Conservation (phyloP, 2,113 vertebrate species). For the Nycticorax nycticorax region DNA sequence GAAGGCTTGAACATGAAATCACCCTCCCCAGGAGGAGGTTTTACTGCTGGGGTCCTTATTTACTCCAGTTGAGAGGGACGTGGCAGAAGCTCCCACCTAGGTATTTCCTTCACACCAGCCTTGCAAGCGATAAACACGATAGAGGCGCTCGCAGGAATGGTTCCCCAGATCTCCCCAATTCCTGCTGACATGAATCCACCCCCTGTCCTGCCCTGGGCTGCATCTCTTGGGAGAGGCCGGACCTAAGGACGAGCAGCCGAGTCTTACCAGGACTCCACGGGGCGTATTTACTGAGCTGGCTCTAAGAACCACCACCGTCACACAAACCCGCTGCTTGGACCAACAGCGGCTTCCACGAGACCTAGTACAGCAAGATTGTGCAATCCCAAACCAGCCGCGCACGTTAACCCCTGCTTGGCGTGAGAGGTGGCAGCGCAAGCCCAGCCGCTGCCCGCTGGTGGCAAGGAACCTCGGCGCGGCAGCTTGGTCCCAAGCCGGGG, state of each 20-base stretch:
- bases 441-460: not conserved
- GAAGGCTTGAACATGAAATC: not conserved
- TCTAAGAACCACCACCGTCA: not conserved
- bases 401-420: accelerated
- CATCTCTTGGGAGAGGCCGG: not conserved
- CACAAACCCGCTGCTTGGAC: not conserved
- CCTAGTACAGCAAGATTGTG: not conserved
- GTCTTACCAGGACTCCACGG: not conserved
- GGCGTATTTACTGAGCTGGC: not conserved
- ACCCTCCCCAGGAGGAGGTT: not conserved
- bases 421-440: not conserved
- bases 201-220: not conserved
- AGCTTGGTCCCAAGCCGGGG: not conserved
- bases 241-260: not conserved
- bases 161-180: not conserved
- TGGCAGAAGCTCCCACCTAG: not conserved
- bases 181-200: not conserved
- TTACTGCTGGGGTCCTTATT: not conserved
- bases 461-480: not conserved
- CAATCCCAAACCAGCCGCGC: not conserved
- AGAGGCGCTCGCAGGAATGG: not conserved
- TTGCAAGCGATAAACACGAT: accelerated
- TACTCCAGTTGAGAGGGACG: not conserved
- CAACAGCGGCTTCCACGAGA: not conserved
- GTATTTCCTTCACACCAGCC: not conserved